Percentiles rank a stretch among this genome's conserved stretches.
These are phyloP conservation scores for Umimayanthus kanabou DNA, from an alignment of 92 coral and sea anemone genomes.

Conservation along the genomic window DNA sequence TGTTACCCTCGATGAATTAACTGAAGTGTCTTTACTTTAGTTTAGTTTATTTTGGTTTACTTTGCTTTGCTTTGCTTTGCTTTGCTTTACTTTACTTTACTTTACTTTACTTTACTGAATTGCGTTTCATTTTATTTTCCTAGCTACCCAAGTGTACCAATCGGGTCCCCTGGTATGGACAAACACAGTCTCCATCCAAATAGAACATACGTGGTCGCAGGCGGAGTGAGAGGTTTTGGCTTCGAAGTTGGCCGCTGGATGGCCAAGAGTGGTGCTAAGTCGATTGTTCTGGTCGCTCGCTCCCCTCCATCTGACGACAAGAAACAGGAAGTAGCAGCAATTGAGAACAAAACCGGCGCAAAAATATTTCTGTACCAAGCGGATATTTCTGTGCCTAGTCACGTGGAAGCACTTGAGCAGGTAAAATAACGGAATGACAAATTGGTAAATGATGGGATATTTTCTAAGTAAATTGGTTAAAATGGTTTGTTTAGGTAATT, in stretches of 20 bases:
- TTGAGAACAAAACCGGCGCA: constrained; percentile 49
- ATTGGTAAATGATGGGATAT: background rate
- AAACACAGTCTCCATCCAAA: constrained; percentile 52
- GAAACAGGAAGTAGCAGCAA: constrained; percentile 45
- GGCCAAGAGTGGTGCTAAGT: constrained; percentile 61
- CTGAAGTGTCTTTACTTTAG: too few species aligned
- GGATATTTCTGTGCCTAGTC: constrained; percentile 59
- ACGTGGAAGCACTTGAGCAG: constrained; percentile 52
- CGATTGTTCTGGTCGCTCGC: constrained; percentile 56
- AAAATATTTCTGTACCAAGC: constrained; percentile 54
- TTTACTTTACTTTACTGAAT: background rate
- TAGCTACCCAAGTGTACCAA: background rate
- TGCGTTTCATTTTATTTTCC: background rate
- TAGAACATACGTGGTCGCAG: constrained; percentile 58
- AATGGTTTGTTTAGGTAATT: background rate
- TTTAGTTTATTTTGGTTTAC: too few species aligned
- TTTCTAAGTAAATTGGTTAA: background rate
- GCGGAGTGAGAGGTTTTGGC: constrained; percentile 65
- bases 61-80: too few species aligned
- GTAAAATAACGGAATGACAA: background rate
- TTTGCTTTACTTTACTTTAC: background rate
- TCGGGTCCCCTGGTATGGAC: constrained; percentile 50
- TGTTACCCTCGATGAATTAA: too few species aligned
- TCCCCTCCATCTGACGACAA: constrained; percentile 53
- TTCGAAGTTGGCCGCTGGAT: constrained; percentile 69